These are phyloP conservation scores for Ochlodes sylvanus DNA, from an alignment of 2,888 invertebrate genomes.

Conservation along the genomic window DNA sequence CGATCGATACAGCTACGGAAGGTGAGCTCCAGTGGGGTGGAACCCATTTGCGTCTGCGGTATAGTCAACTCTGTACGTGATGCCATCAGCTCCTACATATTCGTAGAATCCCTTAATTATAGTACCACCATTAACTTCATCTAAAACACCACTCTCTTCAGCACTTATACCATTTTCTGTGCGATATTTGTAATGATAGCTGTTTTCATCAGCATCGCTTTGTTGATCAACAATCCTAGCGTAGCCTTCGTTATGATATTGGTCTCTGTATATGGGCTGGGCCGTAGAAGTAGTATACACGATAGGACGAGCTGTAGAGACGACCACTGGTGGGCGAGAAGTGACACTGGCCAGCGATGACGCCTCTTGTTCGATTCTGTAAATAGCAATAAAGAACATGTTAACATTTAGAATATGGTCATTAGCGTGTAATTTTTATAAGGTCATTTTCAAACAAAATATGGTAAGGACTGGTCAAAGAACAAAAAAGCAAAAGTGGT, in stretches of 20 bases:
- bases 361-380: constrained; percentile 55
- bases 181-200: constrained; percentile 86
- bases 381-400: constrained; percentile 39
- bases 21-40: constrained; percentile 82
- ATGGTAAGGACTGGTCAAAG: neutral
- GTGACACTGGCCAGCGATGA: constrained; percentile 55
- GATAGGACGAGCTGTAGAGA: constrained; percentile 40
- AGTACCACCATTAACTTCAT: constrained; percentile 80
- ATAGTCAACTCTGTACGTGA: constrained; percentile 84
- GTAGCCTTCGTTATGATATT: constrained; percentile 72
- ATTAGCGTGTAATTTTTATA: constrained; percentile 5
- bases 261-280: constrained; percentile 44
- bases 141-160: constrained; percentile 86
- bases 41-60: constrained; percentile 87
- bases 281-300: constrained; percentile 46
- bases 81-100: constrained; percentile 87
- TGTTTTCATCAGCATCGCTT: constrained; percentile 76
- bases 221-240: constrained; percentile 84
- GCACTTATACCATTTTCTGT: constrained; percentile 88
- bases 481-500: neutral
- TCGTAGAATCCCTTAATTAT: constrained; percentile 87
- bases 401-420: neutral
- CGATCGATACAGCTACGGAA: constrained; percentile 52
- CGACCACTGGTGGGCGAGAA: constrained; percentile 54
- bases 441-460: constrained; percentile 4